These are phyloP conservation scores for Margarornis squamiger DNA, from an alignment of 2,797 vertebrate species.

Conservation along the genomic window DNA sequence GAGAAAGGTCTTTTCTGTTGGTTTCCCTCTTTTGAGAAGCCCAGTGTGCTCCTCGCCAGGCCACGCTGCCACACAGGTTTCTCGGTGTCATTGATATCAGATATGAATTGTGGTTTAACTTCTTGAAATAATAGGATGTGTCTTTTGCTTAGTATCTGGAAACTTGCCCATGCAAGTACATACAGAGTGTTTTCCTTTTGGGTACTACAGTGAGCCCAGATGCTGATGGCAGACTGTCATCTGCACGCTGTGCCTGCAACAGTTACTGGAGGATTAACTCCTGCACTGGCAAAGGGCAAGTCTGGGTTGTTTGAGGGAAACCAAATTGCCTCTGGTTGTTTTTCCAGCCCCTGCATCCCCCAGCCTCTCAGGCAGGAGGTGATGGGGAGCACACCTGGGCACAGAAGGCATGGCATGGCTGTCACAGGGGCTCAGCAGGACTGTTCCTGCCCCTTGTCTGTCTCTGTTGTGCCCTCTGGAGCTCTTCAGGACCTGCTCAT, in stretches of 20 bases:
- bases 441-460: not conserved
- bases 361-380: fast-evolving
- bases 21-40: not conserved
- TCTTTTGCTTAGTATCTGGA: not conserved
- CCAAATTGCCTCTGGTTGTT: not conserved
- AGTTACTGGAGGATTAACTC: not conserved
- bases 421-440: fast-evolving
- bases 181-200: fast-evolving
- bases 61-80: not conserved
- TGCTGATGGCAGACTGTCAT: not conserved
- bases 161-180: not conserved
- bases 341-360: not conserved
- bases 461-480: not conserved
- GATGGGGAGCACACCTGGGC: not conserved
- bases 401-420: fast-evolving
- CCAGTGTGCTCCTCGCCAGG: not conserved
- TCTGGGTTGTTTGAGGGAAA: not conserved
- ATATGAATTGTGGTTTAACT: not conserved
- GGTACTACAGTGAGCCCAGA: not conserved
- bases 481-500: not conserved
- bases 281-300: not conserved
- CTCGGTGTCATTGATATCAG: not conserved
- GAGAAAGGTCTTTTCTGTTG: not conserved
- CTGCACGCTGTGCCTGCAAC: not conserved
- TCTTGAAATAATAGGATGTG: not conserved